phyloP scores from a whole-genome alignment of 2,113 vertebrate genomes.

The Natator depressus region DNA sequence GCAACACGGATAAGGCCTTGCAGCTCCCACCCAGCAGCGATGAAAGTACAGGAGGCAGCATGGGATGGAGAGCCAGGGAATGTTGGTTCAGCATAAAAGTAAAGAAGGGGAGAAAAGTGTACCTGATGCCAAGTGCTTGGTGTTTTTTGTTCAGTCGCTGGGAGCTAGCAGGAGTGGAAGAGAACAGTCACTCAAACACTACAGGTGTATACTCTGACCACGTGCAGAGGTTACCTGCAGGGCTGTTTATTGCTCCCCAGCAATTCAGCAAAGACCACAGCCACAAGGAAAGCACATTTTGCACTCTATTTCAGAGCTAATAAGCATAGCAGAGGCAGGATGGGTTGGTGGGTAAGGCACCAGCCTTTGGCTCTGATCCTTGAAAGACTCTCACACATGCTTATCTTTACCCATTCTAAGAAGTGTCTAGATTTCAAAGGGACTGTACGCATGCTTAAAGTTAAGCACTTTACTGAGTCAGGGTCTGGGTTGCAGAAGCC shows the following conservation, averaged over 20 bases:
- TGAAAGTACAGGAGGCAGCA: neutral
- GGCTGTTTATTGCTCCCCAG: neutral
- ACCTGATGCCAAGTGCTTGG: neutral
- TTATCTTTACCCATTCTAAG: neutral
- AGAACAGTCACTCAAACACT: neutral
- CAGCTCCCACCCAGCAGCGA: neutral
- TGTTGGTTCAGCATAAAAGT: neutral
- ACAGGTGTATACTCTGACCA: neutral
- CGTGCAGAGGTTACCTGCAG: fast-evolving
- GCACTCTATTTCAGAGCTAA: neutral
- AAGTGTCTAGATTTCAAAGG: neutral
- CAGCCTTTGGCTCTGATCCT: neutral
- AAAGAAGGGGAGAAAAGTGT: neutral
- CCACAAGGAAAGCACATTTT: fast-evolving
- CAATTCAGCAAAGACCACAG: neutral
- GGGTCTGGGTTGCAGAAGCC: fast-evolving
- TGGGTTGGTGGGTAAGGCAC: neutral
- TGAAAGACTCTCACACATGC: neutral
- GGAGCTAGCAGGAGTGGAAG: fast-evolving
- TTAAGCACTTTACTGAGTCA: fast-evolving
- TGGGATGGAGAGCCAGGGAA: neutral
- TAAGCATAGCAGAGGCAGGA: neutral
- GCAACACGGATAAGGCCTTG: slow-evolving; percentile 6
- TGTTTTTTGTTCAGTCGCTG: neutral
- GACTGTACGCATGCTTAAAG: neutral